These are phyloP conservation scores for Eidolon dupreanum DNA, from an alignment of 2,797 vertebrate genomes.

Conservation along the genomic window DNA sequence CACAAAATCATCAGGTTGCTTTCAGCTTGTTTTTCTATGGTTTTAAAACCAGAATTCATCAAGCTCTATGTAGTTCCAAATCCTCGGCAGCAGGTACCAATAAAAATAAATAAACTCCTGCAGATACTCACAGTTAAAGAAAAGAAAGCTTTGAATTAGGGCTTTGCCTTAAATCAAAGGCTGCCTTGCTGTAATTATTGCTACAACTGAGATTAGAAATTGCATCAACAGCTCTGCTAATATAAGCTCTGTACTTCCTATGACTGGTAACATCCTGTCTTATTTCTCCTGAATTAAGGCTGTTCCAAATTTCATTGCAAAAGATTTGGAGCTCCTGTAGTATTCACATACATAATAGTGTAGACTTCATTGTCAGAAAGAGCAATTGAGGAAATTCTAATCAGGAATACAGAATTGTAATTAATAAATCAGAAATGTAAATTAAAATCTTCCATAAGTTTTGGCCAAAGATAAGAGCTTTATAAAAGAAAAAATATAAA, in stretches of 20 bases:
- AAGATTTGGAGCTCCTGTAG: neutral
- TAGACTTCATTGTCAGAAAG: neutral
- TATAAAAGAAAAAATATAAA: conserved; percentile 26
- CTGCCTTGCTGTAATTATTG: conserved; percentile 31
- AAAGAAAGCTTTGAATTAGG: conserved; percentile 56
- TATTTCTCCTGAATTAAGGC: neutral
- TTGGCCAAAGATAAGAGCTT: neutral
- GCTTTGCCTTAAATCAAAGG: conserved; percentile 36
- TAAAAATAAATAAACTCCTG: conserved; percentile 52
- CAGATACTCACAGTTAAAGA: conserved; percentile 31
- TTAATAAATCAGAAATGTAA: conserved; percentile 14
- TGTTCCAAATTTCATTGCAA: neutral
- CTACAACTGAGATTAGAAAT: conserved; percentile 49
- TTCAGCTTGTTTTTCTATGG: conserved; percentile 54
- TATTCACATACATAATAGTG: neutral
- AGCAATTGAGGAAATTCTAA: neutral
- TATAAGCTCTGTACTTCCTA: conserved; percentile 21
- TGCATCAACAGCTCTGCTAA: neutral
- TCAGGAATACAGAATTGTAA: neutral
- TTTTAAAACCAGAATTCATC: conserved; percentile 70
- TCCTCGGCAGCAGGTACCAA: conserved; percentile 32
- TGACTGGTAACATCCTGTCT: neutral
- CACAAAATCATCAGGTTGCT: conserved; percentile 48
- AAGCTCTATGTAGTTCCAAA: neutral
- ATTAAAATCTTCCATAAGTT: neutral